Evolutionary conservation across 2,113 vertebrate species (phyloP), one percentile per base, ranked within the genome.

Genomic region (Rhea pennata): DNA sequence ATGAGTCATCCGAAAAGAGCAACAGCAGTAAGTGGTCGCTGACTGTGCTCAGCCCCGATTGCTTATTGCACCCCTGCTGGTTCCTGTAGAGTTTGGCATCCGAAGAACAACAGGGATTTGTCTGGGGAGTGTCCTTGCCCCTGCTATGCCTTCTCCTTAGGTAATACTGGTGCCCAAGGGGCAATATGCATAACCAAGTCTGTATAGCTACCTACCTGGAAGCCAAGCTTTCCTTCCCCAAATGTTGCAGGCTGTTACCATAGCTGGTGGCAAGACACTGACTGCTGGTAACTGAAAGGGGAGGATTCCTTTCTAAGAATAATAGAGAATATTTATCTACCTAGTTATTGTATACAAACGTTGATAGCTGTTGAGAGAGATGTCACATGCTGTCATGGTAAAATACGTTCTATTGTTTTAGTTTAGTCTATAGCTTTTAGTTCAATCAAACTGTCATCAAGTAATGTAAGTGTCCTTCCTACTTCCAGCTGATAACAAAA

Each of bases 1-100:
- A 54, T 90, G 95, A 95, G 78, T 96, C 94, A 95, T 77, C 92
- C 90, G 79, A 87, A 85, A 90, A 92, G 84, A 87, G 51, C 64
- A 86, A 67, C 54, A 86, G 77, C 81, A 70, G 50, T 89, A 40
- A 11, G 73, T 31, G 31, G 71, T 16, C 15, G 11, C 29, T 36
- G 78, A 74, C 15, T 46, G 69, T 61, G 75, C 91, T 88, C 75
- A 64, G 56, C 13, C 61, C 80, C 42, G 91, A 91, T 65, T 84
- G 53, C 78, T 66, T 62, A 62, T 44, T 93, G 74, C 7, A 9
- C 29, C 40, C 40, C 20, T 78, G 62, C 36, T 0, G 12, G 85
- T 67, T 54, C 39, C 40, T 46, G 29, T 36, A 84, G 88, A 81
- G n/a, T 84, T 46, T 44, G 48, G 33, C 72, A 77, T 64, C 67